Base-by-base conservation (phyloP, 2,888 invertebrate species). In the Malacosoma neustria region DNA sequence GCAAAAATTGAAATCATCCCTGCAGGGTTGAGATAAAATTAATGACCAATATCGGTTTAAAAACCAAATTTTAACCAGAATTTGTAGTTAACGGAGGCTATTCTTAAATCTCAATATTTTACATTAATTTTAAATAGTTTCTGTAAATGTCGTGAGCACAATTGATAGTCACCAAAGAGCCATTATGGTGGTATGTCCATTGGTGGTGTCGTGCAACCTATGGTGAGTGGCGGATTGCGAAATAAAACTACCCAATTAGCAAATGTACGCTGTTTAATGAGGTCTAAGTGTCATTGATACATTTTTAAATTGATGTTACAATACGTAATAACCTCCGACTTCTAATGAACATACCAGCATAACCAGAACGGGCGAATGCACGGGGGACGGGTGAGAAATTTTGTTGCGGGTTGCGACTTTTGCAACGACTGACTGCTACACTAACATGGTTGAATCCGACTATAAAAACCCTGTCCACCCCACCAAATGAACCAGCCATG, bases 281-380 rank as follows among this genome's bases (percentile, higher is more conserved):
- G 64, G 72, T 77, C 68, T 71, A 79, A 68, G 61, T 70, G 66
- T 70, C 57, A 70, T 66, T 62, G 68, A 70, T 74, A 81, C 74
- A 79, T 22, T 9, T n/a, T 7, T 60, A 52, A 49, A 57, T 49
- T 49, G 53, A 49, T 65, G 60, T 71, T 66, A 67, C 55, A 61
- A 56, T 55, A 53, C n/a, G 46, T 49, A 45, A 51, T 42, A 43
- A 51, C 49, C 49, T 49, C 52, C 59, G 61, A 53, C 49, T 59
- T 59, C 57, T 57, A 67, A 73, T 79, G 81, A 74, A 82, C 82
- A 84, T 84, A 82, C 84, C 82, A 79, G 62, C 80, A 76, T 72
- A 71, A 54, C 46, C 41, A 50, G 56, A 59, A 58, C 37, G 36
- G 42, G 51, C 52, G 48, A 45, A 37, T 36, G 51, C 44, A 43